A percentile compares a stretch with the other conserved stretches of the same genome.
phyloP scores from a whole-genome alignment of 2,113 vertebrate species.

The Anolis carolinensis region DNA sequence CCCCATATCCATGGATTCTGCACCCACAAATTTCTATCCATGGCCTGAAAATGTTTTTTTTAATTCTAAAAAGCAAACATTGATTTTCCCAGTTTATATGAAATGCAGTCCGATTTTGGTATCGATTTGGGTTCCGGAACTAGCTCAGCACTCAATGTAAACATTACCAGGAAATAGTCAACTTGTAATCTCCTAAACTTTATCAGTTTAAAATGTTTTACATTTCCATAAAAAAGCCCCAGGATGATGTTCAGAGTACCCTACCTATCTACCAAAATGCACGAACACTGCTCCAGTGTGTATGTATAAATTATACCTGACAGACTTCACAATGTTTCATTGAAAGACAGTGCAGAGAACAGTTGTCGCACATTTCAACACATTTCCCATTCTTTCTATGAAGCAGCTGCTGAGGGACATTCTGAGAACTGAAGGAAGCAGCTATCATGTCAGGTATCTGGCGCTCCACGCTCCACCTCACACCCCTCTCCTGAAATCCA shows the following conservation, averaged over 20 bases:
- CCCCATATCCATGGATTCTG: too few relatives aligned
- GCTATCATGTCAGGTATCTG: slow-evolving; percentile 9
- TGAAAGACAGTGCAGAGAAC: background rate
- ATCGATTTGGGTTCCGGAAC: too few relatives aligned
- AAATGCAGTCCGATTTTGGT: too few relatives aligned
- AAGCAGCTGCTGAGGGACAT: slow-evolving; percentile 29
- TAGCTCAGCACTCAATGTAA: too few relatives aligned
- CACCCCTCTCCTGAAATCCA: slow-evolving; percentile 4
- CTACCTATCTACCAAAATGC: background rate
- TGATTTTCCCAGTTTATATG: too few relatives aligned
- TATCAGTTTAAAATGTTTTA: background rate
- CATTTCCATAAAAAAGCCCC: background rate
- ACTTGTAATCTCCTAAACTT: background rate
- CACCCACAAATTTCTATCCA: too few relatives aligned
- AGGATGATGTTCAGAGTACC: background rate
- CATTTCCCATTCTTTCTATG: background rate
- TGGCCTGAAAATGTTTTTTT: too few relatives aligned
- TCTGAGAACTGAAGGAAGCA: slow-evolving; percentile 5
- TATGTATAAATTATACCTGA: background rate
- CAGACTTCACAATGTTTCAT: background rate
- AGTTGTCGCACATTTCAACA: slow-evolving; percentile 20
- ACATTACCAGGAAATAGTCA: background rate
- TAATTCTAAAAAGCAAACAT: too few relatives aligned
- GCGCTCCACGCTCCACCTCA: slow-evolving; percentile 29
- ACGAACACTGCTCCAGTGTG: background rate